Evolutionary conservation across 2,888 invertebrate genomes (phyloP), one percentile per base, ranked within the genome.

Genomic region (Hydrotaea diabolus): DNA sequence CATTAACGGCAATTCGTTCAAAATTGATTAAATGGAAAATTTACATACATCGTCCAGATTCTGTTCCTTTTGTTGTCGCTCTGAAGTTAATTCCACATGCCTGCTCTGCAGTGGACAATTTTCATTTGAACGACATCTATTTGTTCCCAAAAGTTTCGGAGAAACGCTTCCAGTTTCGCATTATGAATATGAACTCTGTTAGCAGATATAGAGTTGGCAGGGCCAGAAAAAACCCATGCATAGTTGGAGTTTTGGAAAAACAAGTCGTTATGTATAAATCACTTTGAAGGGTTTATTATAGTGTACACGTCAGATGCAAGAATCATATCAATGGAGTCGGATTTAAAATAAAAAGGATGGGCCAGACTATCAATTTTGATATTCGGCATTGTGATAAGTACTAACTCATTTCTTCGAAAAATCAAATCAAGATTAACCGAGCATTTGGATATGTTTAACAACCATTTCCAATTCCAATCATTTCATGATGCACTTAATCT

Each of bases 151-250:
- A 82, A 82, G 4, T 73, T 77, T 19, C 46, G 39, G 1, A 73
- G 43, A 39, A 77, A 73, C 17, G 9, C 57, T 46, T 82, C 82
- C 13, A 81, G 26, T 43, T 76, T 77, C 9, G 57, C 21, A 21
- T 76, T 81, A 59, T 81, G 69, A 36, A 81, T 64, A 4, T 64
- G 23, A 19, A 77, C 7, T 31, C 8, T 62, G 55, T 39, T 53
- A 39, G 66, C 0, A 19, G 11, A n/a, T 15, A 8, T 23, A 15
- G 19, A 15, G 11, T 78, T 26, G 23, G 46, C 21, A 21, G 75
- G 39, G 9, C 79, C 79, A 57, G 72, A 83, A 23, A 83, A 66
- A n/a, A 74, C 80, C 77, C 83, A 83, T 43, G 77, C 80, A 31
- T 80, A 80, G 13, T 49, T 5, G 8, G 80, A 77, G n/a, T 80